Evolutionary conservation across 2,888 invertebrate species (phyloP).

Genomic region (Cepaea hortensis): DNA sequence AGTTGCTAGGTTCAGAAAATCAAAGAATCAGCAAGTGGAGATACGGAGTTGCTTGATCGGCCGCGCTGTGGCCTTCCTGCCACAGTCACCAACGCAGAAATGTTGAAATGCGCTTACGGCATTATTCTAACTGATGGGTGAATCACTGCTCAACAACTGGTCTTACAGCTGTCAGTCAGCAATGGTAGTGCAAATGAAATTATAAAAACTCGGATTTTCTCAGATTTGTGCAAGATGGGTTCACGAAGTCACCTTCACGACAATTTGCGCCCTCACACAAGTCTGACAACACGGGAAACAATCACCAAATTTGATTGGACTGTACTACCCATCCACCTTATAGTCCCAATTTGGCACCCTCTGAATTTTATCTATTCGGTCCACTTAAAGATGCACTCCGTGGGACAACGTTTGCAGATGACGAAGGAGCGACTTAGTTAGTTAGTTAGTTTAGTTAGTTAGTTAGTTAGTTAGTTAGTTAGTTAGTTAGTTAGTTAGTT

Average conservation of each 20-base stretch:
- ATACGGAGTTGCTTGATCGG: not conserved
- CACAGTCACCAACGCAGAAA: not conserved
- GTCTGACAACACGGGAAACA: no score
- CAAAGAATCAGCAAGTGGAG: not conserved
- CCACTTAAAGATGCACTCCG: no score
- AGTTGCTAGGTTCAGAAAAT: not conserved
- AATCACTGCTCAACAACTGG: not conserved
- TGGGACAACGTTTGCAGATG: not conserved
- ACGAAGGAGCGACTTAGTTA: not conserved
- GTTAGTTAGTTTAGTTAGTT: not conserved
- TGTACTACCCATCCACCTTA: no score
- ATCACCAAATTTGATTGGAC: no score
- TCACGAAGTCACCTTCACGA: not conserved
- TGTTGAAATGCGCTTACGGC: not conserved
- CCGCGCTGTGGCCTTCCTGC: not conserved
- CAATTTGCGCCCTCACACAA: no score
- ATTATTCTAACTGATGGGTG: not conserved
- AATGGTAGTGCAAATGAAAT: not conserved
- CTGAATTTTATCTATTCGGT: no score
- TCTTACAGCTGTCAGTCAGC: not conserved
- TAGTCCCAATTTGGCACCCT: not conserved
- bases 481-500: no score
- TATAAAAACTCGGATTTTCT: conserved; percentile 12
- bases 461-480: no score
- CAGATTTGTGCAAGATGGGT: not conserved